These are phyloP conservation scores for Falco concolor DNA, from an alignment of 2,797 vertebrate species.

Conservation along the genomic window DNA sequence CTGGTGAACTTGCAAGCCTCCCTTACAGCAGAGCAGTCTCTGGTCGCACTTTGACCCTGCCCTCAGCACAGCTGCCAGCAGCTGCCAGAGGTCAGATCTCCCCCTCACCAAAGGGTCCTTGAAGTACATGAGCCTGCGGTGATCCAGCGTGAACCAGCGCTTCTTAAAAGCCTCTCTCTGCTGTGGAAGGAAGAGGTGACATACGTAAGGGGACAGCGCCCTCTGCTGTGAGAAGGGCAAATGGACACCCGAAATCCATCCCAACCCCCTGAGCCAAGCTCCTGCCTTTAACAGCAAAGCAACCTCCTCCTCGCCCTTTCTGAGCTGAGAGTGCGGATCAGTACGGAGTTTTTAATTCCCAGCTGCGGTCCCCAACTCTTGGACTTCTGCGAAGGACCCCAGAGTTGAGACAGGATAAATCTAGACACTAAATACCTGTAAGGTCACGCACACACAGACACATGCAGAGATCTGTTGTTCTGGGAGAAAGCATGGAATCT, in stretches of 20 bases:
- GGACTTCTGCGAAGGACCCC: not conserved
- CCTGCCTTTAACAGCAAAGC: not conserved
- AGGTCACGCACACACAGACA: not conserved
- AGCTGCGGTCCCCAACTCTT: not conserved
- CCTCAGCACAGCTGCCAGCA: not conserved
- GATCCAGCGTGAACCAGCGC: slow-evolving; percentile 91
- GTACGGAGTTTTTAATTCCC: not conserved
- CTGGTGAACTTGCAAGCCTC: not conserved
- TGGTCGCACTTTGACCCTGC: not conserved
- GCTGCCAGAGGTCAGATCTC: slow-evolving; percentile 62
- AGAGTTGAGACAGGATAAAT: slow-evolving; percentile 21
- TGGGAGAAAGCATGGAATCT: slow-evolving; percentile 44
- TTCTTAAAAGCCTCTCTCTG: slow-evolving; percentile 90
- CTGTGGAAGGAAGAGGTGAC: slow-evolving; percentile 65
- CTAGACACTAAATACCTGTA: slow-evolving; percentile 18
- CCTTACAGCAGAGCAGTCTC: not conserved
- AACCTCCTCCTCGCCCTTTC: not conserved
- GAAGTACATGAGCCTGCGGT: slow-evolving; percentile 89
- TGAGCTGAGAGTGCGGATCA: not conserved
- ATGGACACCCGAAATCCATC: not conserved
- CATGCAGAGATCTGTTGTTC: slow-evolving; percentile 11
- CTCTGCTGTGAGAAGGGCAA: slow-evolving; percentile 22
- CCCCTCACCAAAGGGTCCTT: slow-evolving; percentile 87
- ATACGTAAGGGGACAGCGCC: slow-evolving; percentile 25
- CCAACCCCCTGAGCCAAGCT: not conserved